Evolutionary conservation across 2,113 vertebrate genomes (phyloP).

Genomic region (Indri indri): DNA sequence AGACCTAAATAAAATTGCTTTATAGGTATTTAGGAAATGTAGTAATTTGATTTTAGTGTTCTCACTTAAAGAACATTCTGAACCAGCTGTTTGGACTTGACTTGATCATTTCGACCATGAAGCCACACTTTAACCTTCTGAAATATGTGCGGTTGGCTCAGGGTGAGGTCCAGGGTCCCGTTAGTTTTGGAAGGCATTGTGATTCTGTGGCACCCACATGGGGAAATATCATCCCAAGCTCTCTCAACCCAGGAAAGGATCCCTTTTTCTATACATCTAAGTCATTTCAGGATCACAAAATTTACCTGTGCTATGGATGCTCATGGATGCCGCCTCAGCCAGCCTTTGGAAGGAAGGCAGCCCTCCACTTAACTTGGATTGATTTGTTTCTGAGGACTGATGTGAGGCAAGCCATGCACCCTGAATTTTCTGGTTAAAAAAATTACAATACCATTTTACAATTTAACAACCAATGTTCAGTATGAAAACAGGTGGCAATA

Average conservation of each 20-base stretch:
- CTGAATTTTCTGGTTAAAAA: background rate
- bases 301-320: no score
- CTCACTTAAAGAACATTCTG: background rate
- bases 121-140: background rate
- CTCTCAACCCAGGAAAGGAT: background rate
- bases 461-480: background rate
- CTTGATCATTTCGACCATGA: background rate
- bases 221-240: background rate
- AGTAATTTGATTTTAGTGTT: conserved; percentile 36
- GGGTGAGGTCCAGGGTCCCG: background rate
- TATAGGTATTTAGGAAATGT: background rate
- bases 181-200: background rate
- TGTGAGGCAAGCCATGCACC: background rate
- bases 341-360: background rate
- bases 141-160: background rate
- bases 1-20: conserved; percentile 27
- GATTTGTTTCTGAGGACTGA: conserved; percentile 28
- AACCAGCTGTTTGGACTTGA: background rate
- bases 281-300: background rate
- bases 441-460: background rate
- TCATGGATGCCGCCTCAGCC: background rate
- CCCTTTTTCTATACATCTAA: background rate
- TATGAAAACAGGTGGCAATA: background rate
- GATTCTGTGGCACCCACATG: background rate
- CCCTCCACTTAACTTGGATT: background rate